A percentile compares a stretch with the other conserved stretches of the same genome.
Evolutionary conservation across 2,888 invertebrate species (phyloP).

Genomic region (Euplexia lucipara): DNA sequence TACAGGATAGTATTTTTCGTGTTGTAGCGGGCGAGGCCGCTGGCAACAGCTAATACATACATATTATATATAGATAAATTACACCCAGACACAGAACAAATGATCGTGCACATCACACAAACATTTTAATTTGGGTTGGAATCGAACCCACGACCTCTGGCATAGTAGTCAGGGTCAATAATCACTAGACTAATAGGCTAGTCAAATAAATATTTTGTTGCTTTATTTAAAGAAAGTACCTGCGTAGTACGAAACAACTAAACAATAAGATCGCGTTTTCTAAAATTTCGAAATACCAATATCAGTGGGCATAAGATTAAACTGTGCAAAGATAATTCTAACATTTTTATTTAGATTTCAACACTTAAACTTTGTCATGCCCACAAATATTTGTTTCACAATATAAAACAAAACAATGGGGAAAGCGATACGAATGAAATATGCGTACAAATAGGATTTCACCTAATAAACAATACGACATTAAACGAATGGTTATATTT

Average conservation of each 20-base stretch:
- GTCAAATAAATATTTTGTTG: no score
- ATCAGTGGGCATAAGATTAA: constrained; percentile 44
- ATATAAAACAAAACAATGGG: constrained; percentile 54
- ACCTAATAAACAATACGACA: constrained; percentile 56
- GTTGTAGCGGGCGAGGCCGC: no score
- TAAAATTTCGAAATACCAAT: constrained; percentile 36
- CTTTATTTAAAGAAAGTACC: constrained; percentile 5
- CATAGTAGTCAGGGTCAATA: no score
- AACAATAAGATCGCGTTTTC: constrained; percentile 39
- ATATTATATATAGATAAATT: no score
- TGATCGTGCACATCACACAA: no score
- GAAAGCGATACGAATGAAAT: constrained; percentile 58
- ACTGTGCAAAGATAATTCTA: constrained; percentile 44
- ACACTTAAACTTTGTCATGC: constrained; percentile 53
- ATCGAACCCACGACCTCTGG: no score
- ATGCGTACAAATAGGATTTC: constrained; percentile 54
- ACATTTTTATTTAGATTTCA: constrained; percentile 27
- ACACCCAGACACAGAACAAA: no score
- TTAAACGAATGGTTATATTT: constrained; percentile 58
- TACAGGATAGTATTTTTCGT: no score
- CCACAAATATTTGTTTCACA: constrained; percentile 59
- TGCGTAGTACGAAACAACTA: no score
- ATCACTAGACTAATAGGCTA: no score
- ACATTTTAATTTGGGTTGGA: no score
- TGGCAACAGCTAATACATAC: no score